Base-by-base conservation (phyloP, 1,140 invertebrate species). In the Batillaria attramentaria region DNA sequence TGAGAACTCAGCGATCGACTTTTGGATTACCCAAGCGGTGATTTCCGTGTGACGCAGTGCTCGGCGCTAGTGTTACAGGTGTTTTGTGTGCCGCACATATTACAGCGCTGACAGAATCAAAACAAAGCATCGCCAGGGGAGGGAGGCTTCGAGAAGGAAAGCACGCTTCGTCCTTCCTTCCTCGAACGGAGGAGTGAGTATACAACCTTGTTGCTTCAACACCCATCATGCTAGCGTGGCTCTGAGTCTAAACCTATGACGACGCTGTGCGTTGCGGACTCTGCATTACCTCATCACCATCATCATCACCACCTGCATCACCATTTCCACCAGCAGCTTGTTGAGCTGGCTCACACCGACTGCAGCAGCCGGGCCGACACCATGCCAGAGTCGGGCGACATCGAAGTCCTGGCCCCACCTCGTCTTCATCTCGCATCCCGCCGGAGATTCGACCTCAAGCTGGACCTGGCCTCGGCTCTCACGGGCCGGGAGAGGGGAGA, bases 311-410 rank as follows among this genome's bases (percentile, higher is more conserved):
- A 46, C 57, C 62, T 20, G 31, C 46, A 65, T 74, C 66, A 41
- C 69, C 72, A 65, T 54, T 60, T 39, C 43, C 41, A 42, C 24
- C 72, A 5, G 20, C 73, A 42, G 2, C 66, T 6, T 43, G 1
- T 42, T 35, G 62, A 65, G 66, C 76, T 43, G 50, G 62, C 28
- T 41, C 76, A 39, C 4, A 50, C 62, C 42, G 70, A 77, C 41
- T 57, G 43, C 33, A 62, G 62, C 70, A 16, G 57, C 43, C 46
- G 42, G 31, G 62, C 33, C 69, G 42, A 60, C 69, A 72, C 79
- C 46, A 88, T 88, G 87, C 87, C 87, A 70, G 87, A 87, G 77
- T 84, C 83, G 28, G 87, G 87, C 50, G 87, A 86, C 69, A 69
- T 88, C 18, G 84, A 86, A 60, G 81, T 88, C 16, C 78, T 88